Evolutionary conservation across 2,888 invertebrate genomes (phyloP), one percentile per base, ranked within the genome.

Genomic region (Microctonus hyperodae): DNA sequence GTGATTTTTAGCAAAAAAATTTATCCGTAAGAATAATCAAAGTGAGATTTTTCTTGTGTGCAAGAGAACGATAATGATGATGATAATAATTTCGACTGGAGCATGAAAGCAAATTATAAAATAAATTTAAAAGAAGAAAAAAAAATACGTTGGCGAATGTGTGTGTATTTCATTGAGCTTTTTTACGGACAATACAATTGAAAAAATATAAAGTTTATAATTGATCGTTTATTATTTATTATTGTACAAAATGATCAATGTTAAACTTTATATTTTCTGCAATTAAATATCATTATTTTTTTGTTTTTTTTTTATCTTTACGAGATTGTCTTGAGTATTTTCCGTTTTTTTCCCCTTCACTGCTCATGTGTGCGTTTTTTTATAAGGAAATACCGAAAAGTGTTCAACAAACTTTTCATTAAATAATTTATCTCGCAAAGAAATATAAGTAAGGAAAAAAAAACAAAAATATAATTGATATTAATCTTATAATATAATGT

Each of bases 1-100:
- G 1, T 3, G 25, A 31, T 50, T 33, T 55, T 55, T 31, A 55
- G 31, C 0, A 53, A 53, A 50, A 4, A 37, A n/a, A n/a, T 50
- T 50, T 50, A 50, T 53, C 28, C 16, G 28, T n/a, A 53, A 53
- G 4, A 23, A 23, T 51, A 51, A 23, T 51, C 13, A 11, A 16
- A 11, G 25, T 23, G 23, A 51, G 4, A 23, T 51, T 22, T 48
- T 51, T 51, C 13, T 23, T 51, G 51, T 16, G 16, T 44, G 7
- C 33, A 10, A 10, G 1, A n/a, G n/a, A n/a, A 71, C 69, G 65
- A 25, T 10, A 10, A 51, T 31, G 31, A 28, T 55, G 10, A 28
- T 60, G 70, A 70, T 55, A 66, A n/a, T n/a, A n/a, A 71, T 69
- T 65, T 58, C 67, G 75, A 72, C 72, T 76, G 75, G 76, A 76